Conservation (phyloP, 2,113 vertebrate species). For the Lichenostomus cassidix region DNA sequence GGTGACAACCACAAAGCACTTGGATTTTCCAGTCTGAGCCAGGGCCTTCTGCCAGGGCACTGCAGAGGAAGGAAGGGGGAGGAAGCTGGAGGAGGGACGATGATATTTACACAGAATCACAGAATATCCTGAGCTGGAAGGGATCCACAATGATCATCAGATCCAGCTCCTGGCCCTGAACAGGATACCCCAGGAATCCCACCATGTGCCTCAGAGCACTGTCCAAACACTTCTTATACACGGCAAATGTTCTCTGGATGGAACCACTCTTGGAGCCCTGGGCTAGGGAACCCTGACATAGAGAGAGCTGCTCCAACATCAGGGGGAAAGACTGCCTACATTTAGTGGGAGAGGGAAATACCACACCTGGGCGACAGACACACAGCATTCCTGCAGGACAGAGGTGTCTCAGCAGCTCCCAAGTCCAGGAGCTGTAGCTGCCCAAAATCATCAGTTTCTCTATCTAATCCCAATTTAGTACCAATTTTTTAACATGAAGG, state of each 20-base stretch:
- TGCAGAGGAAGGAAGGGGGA: neutral
- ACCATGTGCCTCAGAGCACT: neutral
- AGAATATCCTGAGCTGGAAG: neutral
- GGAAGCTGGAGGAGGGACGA: neutral
- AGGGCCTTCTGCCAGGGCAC: neutral
- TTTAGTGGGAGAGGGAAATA: neutral
- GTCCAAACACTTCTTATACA: neutral
- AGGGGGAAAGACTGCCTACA: neutral
- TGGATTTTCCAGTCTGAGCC: neutral
- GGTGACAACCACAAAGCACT: neutral
- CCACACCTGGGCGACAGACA: accelerated
- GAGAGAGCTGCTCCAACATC: neutral
- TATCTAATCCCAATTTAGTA: neutral
- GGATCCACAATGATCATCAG: neutral
- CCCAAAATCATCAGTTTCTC: neutral
- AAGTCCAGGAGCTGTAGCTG: accelerated
- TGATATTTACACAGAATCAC: neutral
- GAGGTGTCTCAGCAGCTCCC: neutral
- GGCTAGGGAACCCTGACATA: neutral
- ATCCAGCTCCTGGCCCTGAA: neutral
- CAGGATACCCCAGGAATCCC: neutral
- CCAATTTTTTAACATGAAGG: neutral
- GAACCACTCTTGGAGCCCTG: neutral
- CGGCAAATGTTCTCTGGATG: neutral
- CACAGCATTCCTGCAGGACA: neutral